phyloP scores from a whole-genome alignment of 2,888 invertebrate genomes.

The Tridacna crocea region DNA sequence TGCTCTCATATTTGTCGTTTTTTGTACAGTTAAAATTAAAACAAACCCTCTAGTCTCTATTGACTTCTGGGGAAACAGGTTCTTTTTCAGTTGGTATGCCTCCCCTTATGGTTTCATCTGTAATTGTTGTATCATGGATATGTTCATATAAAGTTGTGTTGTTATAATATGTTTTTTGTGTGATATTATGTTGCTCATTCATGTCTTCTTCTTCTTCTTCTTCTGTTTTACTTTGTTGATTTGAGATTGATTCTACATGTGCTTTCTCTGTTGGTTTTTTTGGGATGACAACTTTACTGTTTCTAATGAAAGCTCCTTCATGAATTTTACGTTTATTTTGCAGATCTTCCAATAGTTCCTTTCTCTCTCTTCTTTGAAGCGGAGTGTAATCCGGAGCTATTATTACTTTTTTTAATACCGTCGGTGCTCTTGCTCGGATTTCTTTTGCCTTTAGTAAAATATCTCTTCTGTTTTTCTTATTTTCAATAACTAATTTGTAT shows the following conservation, averaged over 20 bases:
- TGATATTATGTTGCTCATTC: neutral
- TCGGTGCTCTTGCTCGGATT: too few species aligned
- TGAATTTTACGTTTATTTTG: neutral
- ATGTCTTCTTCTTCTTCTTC: neutral
- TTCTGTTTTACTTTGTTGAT: too few species aligned
- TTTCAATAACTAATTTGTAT: too few species aligned
- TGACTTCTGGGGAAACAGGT: too few species aligned
- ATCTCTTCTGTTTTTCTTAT: too few species aligned
- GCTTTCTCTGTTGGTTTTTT: neutral
- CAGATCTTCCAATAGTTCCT: neutral
- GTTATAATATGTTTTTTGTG: neutral
- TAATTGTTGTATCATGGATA: too few species aligned
- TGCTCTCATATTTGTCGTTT: too few species aligned
- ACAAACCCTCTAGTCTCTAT: too few species aligned
- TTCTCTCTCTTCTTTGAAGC: neutral
- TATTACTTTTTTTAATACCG: too few species aligned
- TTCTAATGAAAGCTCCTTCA: neutral
- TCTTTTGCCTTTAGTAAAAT: too few species aligned
- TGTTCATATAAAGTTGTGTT: neutral
- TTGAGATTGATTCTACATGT: neutral
- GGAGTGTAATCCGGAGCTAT: conserved; percentile 4
- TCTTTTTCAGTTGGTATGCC: too few species aligned
- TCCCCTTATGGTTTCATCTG: neutral
- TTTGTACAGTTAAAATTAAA: too few species aligned
- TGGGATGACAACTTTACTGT: neutral